These are phyloP conservation scores for Eudemis profundana DNA, from an alignment of 2,888 invertebrate genomes.

Conservation along the genomic window DNA sequence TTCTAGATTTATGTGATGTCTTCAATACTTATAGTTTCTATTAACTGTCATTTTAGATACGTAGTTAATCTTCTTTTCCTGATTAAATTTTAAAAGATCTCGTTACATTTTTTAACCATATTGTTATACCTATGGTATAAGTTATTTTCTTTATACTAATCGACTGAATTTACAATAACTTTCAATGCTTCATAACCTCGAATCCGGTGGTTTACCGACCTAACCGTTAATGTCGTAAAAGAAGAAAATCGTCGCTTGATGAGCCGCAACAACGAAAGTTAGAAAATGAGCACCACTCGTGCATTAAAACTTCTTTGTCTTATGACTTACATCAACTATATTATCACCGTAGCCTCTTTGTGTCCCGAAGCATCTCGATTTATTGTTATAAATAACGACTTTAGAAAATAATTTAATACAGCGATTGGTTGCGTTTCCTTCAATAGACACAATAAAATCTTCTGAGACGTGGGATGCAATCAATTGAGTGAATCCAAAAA, in stretches of 20 bases:
- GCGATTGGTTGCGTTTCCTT: neutral
- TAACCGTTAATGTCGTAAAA: conserved; percentile 20
- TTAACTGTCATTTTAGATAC: no score
- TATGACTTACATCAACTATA: neutral
- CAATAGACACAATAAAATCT: conserved; percentile 13
- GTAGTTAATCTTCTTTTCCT: no score
- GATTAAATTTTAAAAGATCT: no score
- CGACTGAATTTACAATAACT: no score
- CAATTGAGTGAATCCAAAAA: conserved; percentile 3
- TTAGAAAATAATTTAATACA: neutral
- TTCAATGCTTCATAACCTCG: no score
- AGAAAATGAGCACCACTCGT: conserved; percentile 1
- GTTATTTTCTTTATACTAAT: no score
- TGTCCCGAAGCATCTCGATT: neutral
- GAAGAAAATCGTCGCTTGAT: conserved; percentile 5
- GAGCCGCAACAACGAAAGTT: conserved; percentile 22
- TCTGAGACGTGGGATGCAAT: conserved; percentile 12
- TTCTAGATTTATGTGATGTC: no score
- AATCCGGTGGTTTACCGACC: neutral
- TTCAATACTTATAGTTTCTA: no score
- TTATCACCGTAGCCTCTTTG: neutral
- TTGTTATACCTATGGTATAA: no score
- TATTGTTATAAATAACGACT: neutral
- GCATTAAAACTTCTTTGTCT: conserved; percentile 11
- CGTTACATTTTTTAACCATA: no score